Percentiles rank a stretch among this genome's conserved stretches.
Evolutionary conservation across 53 echinoderm and acorn worm genomes (phyloP).

Genomic region (Temnopleurus reevesii): DNA sequence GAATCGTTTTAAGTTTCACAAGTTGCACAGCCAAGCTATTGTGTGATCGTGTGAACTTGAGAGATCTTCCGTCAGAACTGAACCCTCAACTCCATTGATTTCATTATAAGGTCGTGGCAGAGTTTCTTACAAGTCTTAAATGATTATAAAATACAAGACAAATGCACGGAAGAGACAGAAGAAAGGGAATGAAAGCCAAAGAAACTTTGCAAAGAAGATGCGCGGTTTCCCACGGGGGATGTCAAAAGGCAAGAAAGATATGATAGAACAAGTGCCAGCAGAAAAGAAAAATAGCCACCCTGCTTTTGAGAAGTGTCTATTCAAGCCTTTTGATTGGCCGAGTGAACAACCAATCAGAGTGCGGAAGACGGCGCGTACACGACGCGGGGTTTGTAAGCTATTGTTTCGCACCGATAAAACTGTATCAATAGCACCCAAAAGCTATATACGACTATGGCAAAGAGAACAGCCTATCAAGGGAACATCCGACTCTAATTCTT

Average conservation of each 20-base stretch:
- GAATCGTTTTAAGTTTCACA: constrained; percentile 26
- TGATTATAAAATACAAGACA: constrained; percentile 37
- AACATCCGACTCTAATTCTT: constrained; percentile 19
- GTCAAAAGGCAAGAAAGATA: constrained; percentile 3
- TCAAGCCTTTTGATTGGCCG: constrained; percentile 25
- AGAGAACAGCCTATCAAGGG: constrained; percentile 2
- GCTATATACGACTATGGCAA: neutral
- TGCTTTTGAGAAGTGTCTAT: neutral
- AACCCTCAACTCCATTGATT: constrained; percentile 21
- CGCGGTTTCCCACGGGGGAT: neutral
- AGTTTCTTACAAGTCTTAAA: constrained; percentile 44
- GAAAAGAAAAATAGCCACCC: neutral
- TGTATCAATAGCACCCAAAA: constrained; percentile 22
- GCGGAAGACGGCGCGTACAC: neutral
- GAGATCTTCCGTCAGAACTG: neutral
- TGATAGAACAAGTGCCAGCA: neutral
- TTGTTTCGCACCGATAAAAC: constrained; percentile 44
- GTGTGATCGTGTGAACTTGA: constrained; percentile 34
- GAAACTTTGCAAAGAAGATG: constrained; percentile 35
- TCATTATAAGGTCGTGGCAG: constrained; percentile 31
- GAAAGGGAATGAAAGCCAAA: constrained; percentile 16
- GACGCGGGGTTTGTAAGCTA: constrained; percentile 54
- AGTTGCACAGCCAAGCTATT: neutral
- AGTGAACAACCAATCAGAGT: constrained; percentile 18
- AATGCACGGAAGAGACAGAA: neutral